Evolutionary conservation across 1,140 invertebrate species (phyloP).

Genomic region (Drosophila melanica): DNA sequence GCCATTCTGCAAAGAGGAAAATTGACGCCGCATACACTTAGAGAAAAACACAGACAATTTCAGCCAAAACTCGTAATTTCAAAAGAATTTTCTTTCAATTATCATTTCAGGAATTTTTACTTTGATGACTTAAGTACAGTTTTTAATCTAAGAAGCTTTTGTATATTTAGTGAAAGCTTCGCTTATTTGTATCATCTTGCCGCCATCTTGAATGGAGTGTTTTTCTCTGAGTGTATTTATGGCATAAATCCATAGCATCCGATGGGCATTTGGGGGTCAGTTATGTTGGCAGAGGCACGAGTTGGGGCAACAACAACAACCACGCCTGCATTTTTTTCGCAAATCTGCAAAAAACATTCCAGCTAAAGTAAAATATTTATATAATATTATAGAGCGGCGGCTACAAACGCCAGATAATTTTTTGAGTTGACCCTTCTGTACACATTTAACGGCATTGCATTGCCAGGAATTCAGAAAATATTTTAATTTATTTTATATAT

Average conservation of each 20-base stretch:
- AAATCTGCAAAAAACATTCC: constrained; percentile 9
- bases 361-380: constrained; percentile 2
- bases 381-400: neutral
- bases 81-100: no score
- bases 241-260: constrained; percentile 1
- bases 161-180: no score
- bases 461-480: neutral
- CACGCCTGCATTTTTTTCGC: neutral
- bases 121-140: no score
- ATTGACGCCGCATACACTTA: constrained; percentile 4
- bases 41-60: no score
- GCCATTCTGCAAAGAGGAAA: neutral
- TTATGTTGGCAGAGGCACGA: neutral
- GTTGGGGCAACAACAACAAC: neutral
- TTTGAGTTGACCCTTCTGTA: neutral
- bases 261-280: constrained; percentile 6
- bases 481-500: no score
- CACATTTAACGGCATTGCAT: neutral
- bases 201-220: no score
- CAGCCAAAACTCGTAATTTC: no score
- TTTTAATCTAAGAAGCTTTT: no score
- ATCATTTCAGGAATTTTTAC: no score
- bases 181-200: no score
- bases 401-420: neutral
- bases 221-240: neutral